Conservation (phyloP, 2,888 invertebrate species). For the Cinara cedri region DNA sequence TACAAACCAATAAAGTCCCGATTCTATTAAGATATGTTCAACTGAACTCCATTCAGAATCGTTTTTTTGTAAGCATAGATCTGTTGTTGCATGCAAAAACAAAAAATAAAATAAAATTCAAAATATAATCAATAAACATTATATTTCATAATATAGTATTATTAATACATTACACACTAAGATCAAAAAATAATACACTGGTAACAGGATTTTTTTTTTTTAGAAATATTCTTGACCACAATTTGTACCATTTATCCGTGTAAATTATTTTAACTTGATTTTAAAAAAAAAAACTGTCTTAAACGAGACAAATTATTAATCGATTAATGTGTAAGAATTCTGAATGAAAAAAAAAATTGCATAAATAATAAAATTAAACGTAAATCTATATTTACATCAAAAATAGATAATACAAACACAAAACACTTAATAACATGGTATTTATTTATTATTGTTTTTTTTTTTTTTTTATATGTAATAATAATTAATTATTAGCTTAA, state of each 20-base stretch:
- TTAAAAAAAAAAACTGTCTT: not conserved
- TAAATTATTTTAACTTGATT: conserved; percentile 28
- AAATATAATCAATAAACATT: conserved; percentile 49
- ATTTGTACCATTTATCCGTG: conserved; percentile 39
- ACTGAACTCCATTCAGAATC: too few species aligned
- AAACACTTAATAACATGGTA: conserved; percentile 57
- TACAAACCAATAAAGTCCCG: too few species aligned
- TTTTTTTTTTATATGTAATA: conserved; percentile 34
- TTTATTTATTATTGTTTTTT: conserved; percentile 10
- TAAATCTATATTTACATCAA: conserved; percentile 56
- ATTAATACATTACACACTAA: conserved; percentile 33
- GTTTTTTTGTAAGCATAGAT: too few species aligned
- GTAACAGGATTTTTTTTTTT: conserved; percentile 47
- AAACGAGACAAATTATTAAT: conserved; percentile 40
- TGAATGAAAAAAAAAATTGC: conserved; percentile 49
- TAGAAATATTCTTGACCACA: conserved; percentile 43
- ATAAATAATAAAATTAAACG: conserved; percentile 56
- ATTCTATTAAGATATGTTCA: too few species aligned
- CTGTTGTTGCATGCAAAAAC: too few species aligned
- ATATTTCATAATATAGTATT: conserved; percentile 36
- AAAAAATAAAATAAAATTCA: conserved; percentile 19
- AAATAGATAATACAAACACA: conserved; percentile 57
- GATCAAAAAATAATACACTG: conserved; percentile 46
- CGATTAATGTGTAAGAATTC: conserved; percentile 4
- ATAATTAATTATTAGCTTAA: conserved; percentile 47